These are phyloP conservation scores for Boulengeromyrus knoepffleri DNA, from an alignment of 2,113 vertebrate genomes.

Conservation along the genomic window DNA sequence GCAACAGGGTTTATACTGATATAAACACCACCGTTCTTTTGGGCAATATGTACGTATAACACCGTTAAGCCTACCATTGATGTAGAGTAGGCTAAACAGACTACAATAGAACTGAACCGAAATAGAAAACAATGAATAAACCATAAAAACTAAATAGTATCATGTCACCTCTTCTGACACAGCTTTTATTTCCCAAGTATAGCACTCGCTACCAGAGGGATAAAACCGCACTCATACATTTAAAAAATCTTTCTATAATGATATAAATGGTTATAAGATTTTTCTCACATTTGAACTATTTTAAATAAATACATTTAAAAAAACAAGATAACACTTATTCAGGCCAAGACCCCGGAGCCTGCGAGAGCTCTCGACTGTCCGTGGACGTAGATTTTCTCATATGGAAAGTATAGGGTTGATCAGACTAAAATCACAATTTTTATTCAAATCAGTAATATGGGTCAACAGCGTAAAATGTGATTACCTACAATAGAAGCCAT, in stretches of 20 bases:
- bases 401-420: not conserved
- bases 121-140: not conserved
- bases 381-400: not conserved
- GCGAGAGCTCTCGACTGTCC: not conserved
- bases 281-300: not conserved
- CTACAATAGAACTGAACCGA: not conserved
- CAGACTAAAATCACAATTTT: not conserved
- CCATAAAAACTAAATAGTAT: not conserved
- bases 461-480: not conserved
- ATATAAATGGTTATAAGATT: not conserved
- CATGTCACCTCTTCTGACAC: not conserved
- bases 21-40: conserved; percentile 36
- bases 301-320: not conserved
- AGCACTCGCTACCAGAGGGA: not conserved
- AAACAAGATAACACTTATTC: not conserved
- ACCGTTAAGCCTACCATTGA: not conserved
- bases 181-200: not conserved
- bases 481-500: not conserved
- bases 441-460: not conserved
- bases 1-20: conserved; percentile 44
- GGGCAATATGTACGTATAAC: not conserved
- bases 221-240: not conserved
- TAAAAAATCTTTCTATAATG: not conserved
- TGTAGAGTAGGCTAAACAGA: not conserved
- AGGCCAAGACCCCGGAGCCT: not conserved